phyloP scores from a whole-genome alignment of 1,140 invertebrate species.

The Euschistus heros region DNA sequence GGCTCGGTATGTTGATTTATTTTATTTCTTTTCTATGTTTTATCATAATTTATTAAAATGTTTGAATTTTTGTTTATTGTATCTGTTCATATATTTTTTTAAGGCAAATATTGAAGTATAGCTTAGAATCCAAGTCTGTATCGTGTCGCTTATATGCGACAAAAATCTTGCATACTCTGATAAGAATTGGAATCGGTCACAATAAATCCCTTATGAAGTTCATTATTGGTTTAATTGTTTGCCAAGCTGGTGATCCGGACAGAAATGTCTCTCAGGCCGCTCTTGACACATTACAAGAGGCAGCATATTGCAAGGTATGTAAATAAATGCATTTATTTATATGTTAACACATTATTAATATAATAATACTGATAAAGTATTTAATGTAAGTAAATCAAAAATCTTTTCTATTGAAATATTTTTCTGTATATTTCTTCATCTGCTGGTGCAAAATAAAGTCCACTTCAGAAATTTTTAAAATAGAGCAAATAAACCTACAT shows the following conservation, averaged over 20 bases:
- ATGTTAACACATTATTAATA: too few relatives aligned
- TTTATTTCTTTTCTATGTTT: not conserved
- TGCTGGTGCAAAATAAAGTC: too few relatives aligned
- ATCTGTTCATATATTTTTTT: conserved; percentile 19
- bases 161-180: conserved; percentile 73
- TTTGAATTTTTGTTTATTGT: too few relatives aligned
- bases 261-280: conserved; percentile 64
- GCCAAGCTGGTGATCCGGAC: conserved; percentile 69
- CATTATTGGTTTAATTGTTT: conserved; percentile 70
- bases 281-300: conserved; percentile 78
- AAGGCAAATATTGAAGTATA: conserved; percentile 53
- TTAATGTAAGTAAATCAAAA: too few relatives aligned
- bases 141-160: conserved; percentile 78
- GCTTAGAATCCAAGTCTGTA: conserved; percentile 53
- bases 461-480: too few relatives aligned
- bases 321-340: not conserved
- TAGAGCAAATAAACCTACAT: too few relatives aligned
- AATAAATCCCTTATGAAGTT: conserved; percentile 47
- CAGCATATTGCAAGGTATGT: conserved; percentile 67
- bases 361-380: too few relatives aligned
- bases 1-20: conserved; percentile 44
- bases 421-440: too few relatives aligned
- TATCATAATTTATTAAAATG: not conserved
- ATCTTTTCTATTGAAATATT: not conserved
- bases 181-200: conserved; percentile 53